Evolutionary conservation across 2,888 invertebrate genomes (phyloP).

Genomic region (Schizotus pectinicornis): DNA sequence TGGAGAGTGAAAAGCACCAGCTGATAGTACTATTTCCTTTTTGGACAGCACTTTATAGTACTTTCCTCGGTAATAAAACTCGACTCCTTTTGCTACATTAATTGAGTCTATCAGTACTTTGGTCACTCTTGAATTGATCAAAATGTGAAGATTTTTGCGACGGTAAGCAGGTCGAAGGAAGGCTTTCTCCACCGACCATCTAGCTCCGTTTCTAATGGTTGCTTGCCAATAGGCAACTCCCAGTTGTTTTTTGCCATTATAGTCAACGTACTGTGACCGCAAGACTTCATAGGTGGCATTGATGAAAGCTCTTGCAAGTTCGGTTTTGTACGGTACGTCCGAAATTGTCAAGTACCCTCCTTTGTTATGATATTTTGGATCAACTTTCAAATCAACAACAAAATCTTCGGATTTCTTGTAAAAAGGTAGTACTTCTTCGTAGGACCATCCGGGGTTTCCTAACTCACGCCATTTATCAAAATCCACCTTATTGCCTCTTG

Average conservation of each 20-base stretch:
- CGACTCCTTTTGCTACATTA: conserved; percentile 71
- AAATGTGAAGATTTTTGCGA: conserved; percentile 69
- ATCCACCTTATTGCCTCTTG: not conserved
- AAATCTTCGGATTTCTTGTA: conserved; percentile 5
- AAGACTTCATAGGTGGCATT: conserved; percentile 65
- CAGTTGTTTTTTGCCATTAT: conserved; percentile 66
- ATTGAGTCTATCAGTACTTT: conserved; percentile 68
- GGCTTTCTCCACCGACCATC: conserved; percentile 70
- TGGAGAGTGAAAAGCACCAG: conserved; percentile 86
- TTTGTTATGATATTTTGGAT: conserved; percentile 52
- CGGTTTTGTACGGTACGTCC: conserved; percentile 57
- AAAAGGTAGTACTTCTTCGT: conserved; percentile 2
- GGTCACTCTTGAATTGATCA: conserved; percentile 66
- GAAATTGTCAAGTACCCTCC: conserved; percentile 54
- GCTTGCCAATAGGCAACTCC: conserved; percentile 68
- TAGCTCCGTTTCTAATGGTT: conserved; percentile 61
- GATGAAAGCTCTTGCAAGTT: conserved; percentile 63
- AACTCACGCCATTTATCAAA: not conserved
- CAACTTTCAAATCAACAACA: conserved; percentile 19
- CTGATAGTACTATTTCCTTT: conserved; percentile 84
- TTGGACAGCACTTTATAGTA: conserved; percentile 62
- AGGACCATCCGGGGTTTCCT: conserved; percentile 11
- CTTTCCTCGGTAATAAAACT: conserved; percentile 64
- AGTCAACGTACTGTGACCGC: conserved; percentile 71
- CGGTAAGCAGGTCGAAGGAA: conserved; percentile 66